These are phyloP conservation scores for Notothenia rossii DNA, from an alignment of 2,113 vertebrate genomes.

Conservation along the genomic window DNA sequence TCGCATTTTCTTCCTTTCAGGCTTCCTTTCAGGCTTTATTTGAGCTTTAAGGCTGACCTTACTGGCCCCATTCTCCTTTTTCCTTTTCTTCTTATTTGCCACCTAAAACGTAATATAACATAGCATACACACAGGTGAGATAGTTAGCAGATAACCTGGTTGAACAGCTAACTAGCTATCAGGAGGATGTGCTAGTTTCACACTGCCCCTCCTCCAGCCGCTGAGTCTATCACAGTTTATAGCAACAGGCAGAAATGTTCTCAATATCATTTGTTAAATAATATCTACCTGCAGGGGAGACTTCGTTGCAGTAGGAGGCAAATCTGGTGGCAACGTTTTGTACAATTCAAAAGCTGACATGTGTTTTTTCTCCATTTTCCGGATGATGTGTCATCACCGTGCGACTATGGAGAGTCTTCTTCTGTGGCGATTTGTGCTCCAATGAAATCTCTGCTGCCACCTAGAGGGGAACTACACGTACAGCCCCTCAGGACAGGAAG, in stretches of 20 bases:
- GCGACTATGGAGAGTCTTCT: constrained; percentile 41
- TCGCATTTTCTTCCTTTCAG: constrained; percentile 48
- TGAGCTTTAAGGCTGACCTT: constrained; percentile 51
- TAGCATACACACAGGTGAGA: not conserved
- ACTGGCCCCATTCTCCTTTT: constrained; percentile 53
- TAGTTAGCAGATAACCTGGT: not conserved
- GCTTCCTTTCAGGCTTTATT: constrained; percentile 59
- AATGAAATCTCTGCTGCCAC: constrained; percentile 34
- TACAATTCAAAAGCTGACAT: constrained; percentile 84
- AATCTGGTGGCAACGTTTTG: constrained; percentile 48
- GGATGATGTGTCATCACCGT: constrained; percentile 26
- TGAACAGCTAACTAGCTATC: not conserved
- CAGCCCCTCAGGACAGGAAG: not conserved
- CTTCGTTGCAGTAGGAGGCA: constrained; percentile 34
- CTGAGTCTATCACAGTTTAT: not conserved
- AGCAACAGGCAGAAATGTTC: too few species aligned
- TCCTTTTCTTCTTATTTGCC: constrained; percentile 71
- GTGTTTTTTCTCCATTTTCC: constrained; percentile 81
- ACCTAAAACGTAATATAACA: constrained; percentile 45
- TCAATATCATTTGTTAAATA: not conserved
- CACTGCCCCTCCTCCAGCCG: not conserved
- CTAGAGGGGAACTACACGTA: not conserved
- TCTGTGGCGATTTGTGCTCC: not conserved
- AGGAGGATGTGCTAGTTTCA: not conserved
- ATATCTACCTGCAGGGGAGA: constrained; percentile 59